A percentile compares a stretch with the other conserved stretches of the same genome.
Conservation (phyloP, 2,888 invertebrate species). For the Patella ulyssiponensis region DNA sequence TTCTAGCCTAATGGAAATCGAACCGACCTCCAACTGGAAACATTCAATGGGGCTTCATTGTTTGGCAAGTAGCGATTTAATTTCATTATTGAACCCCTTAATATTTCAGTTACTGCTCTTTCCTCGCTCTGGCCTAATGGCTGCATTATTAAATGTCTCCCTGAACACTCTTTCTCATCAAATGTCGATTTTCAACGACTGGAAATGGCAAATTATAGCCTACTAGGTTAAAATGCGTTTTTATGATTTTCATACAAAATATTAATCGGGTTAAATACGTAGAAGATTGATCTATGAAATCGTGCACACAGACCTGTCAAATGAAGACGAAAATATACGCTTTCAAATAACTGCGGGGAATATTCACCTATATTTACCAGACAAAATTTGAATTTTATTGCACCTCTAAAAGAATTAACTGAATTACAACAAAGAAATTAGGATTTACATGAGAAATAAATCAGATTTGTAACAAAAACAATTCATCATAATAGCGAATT, state of each 20-base stretch:
- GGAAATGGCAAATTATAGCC: background rate
- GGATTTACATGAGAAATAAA: background rate
- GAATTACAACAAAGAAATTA: conserved; percentile 3
- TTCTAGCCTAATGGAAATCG: too few species aligned
- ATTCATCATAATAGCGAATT: background rate
- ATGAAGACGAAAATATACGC: too few species aligned
- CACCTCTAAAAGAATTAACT: too few species aligned
- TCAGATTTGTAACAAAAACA: conserved; percentile 6
- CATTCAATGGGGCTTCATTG: background rate
- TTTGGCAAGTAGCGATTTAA: conserved; percentile 7
- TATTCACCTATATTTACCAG: too few species aligned
- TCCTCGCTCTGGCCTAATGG: background rate
- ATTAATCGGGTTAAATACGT: background rate
- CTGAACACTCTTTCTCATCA: conserved; percentile 11
- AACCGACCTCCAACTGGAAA: too few species aligned
- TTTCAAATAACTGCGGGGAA: too few species aligned
- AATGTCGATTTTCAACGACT: conserved; percentile 5
- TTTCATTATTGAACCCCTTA: conserved; percentile 9
- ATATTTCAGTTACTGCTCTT: conserved; percentile 1
- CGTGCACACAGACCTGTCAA: too few species aligned
- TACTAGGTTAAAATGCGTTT: background rate
- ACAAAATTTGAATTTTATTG: too few species aligned
- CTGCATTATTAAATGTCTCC: conserved; percentile 5
- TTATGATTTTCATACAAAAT: conserved; percentile 6
- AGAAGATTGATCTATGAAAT: too few species aligned